Evolutionary conservation across 2,113 vertebrate species (phyloP).

Genomic region (Labeo rohita): DNA sequence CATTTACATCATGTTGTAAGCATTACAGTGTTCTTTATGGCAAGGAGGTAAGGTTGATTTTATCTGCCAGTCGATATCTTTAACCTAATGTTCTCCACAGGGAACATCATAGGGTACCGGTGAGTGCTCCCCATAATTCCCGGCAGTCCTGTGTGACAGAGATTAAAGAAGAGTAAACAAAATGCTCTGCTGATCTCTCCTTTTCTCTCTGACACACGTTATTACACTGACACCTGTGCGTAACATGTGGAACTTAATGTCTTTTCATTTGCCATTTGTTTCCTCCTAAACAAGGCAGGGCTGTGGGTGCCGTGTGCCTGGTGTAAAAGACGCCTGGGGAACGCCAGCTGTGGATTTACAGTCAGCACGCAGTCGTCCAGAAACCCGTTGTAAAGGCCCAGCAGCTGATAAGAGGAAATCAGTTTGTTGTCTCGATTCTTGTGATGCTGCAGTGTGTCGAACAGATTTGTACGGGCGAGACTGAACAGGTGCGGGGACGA

Average conservation of each 20-base stretch:
- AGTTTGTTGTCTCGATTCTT: conserved; percentile 9
- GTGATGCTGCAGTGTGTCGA: conserved; percentile 27
- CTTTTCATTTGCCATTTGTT: conserved; percentile 73
- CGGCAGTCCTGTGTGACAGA: conserved; percentile 42
- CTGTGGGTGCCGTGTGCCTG: conserved; percentile 51
- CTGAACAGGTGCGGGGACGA: conserved; percentile 20
- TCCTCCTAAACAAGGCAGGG: conserved; percentile 68
- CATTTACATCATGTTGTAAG: neutral
- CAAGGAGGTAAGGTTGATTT: neutral
- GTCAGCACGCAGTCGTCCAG: conserved; percentile 51
- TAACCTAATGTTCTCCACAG: conserved; percentile 17
- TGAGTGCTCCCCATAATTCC: conserved; percentile 4
- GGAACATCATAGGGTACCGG: conserved; percentile 2
- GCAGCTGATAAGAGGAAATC: conserved; percentile 50
- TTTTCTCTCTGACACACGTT: conserved; percentile 60
- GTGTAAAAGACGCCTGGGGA: conserved; percentile 46
- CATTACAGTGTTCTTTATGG: neutral
- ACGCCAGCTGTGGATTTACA: conserved; percentile 68
- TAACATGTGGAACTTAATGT: conserved; percentile 75
- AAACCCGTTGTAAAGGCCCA: conserved; percentile 44
- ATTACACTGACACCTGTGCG: conserved; percentile 73
- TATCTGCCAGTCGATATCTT: neutral
- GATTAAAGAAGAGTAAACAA: conserved; percentile 63
- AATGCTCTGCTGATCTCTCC: conserved; percentile 53
- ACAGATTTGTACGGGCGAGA: conserved; percentile 35